Evolutionary conservation across 2,113 vertebrate genomes (phyloP).

Genomic region (Egretta garzetta): DNA sequence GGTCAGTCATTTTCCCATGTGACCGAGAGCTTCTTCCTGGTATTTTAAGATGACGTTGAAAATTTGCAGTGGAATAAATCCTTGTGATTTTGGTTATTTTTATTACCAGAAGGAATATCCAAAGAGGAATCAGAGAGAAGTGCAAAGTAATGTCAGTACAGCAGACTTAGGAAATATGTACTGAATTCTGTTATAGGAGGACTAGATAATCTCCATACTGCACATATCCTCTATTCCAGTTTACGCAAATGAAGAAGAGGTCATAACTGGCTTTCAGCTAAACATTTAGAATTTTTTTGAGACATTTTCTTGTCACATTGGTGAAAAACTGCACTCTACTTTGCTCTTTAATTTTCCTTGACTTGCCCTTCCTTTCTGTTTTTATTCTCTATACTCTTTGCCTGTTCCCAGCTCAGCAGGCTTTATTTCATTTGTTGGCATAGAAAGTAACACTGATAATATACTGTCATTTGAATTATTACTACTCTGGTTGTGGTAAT

Average conservation of each 20-base stretch:
- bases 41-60: neutral
- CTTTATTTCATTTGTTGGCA: neutral
- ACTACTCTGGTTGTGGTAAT: neutral
- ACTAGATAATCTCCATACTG: neutral
- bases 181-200: neutral
- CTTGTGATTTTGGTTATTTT: neutral
- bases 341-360: neutral
- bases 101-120: neutral
- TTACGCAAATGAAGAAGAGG: neutral
- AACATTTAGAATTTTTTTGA: neutral
- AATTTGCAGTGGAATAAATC: neutral
- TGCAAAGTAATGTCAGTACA: neutral
- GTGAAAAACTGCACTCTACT: neutral
- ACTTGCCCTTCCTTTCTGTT: neutral
- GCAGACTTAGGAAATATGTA: neutral
- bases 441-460: neutral
- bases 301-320: neutral
- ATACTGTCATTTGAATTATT: neutral
- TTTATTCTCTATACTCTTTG: neutral
- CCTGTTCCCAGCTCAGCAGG: neutral
- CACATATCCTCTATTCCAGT: neutral
- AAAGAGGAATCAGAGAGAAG: neutral
- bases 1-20: rapidly evolving
- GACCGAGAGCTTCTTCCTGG: neutral
- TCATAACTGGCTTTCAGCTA: neutral